Percentiles rank a stretch among this genome's conserved stretches.
These are phyloP conservation scores for Drosophila basisetae DNA, from an alignment of 2,888 invertebrate genomes.

Conservation along the genomic window DNA sequence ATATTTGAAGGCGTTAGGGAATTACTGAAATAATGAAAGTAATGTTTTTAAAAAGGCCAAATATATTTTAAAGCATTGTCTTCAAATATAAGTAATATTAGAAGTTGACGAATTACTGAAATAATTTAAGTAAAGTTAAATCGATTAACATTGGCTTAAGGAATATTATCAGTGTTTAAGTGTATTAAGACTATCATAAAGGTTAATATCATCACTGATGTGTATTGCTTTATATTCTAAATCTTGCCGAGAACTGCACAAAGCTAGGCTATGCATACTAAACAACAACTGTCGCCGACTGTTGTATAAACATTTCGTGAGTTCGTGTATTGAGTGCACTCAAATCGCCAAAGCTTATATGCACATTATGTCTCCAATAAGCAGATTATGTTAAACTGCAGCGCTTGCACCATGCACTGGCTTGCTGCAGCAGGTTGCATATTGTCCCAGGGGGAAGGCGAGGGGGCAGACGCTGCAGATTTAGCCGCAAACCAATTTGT, in stretches of 20 bases:
- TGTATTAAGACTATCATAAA: background rate
- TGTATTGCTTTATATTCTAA: background rate
- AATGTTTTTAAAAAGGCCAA: background rate
- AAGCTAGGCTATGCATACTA: background rate
- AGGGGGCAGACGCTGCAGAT: background rate
- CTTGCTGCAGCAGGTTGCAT: constrained; percentile 24
- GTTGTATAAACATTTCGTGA: constrained; percentile 6
- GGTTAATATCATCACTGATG: no score
- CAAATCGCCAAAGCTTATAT: constrained; percentile 13
- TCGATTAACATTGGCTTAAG: no score
- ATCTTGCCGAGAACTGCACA: background rate
- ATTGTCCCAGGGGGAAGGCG: constrained; percentile 1
- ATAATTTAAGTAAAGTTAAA: background rate
- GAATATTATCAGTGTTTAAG: background rate
- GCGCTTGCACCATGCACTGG: constrained; percentile 27
- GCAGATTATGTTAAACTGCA: constrained; percentile 39
- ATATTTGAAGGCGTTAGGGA: background rate
- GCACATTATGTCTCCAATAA: constrained; percentile 36
- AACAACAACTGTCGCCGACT: background rate
- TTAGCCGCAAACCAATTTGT: constrained; percentile 37
- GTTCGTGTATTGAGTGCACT: constrained; percentile 25
- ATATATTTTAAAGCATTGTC: no score
- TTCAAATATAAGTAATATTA: background rate
- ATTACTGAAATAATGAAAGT: background rate
- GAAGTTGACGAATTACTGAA: background rate